A percentile compares a stretch with the other conserved stretches of the same genome.
Evolutionary conservation across 2,888 invertebrate genomes (phyloP).

Genomic region (Pocota personata): DNA sequence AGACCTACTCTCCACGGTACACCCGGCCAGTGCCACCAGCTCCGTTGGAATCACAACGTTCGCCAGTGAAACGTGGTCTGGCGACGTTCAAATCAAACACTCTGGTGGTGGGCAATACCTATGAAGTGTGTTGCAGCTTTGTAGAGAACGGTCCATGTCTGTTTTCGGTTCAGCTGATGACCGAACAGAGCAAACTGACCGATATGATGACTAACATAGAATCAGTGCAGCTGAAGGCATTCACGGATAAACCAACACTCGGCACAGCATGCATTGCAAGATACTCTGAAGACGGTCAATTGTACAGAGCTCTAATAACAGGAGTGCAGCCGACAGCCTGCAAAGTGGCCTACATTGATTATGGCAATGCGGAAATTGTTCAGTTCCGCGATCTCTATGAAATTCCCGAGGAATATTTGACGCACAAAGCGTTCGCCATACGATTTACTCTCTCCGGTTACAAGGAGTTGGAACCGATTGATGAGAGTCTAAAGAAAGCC

Average conservation of each 20-base stretch:
- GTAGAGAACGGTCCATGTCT: slow-evolving; percentile 91
- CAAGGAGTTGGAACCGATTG: slow-evolving; percentile 85
- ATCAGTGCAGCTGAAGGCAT: slow-evolving; percentile 85
- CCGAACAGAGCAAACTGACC: slow-evolving; percentile 85
- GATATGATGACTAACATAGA: slow-evolving; percentile 90
- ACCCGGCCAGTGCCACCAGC: slow-evolving; percentile 61
- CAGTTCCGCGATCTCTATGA: slow-evolving; percentile 89
- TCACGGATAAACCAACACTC: slow-evolving; percentile 88
- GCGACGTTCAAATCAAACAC: slow-evolving; percentile 82
- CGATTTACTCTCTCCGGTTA: slow-evolving; percentile 89
- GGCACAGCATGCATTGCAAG: slow-evolving; percentile 91
- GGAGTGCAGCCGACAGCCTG: slow-evolving; percentile 88
- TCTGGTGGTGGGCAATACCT: slow-evolving; percentile 84
- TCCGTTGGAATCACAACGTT: slow-evolving; percentile 40
- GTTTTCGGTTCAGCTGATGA: slow-evolving; percentile 89
- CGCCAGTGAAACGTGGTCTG: slow-evolving; percentile 69
- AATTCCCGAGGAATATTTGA: slow-evolving; percentile 89
- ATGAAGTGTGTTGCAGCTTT: slow-evolving; percentile 89
- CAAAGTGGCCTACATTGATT: slow-evolving; percentile 92
- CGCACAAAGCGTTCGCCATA: slow-evolving; percentile 89
- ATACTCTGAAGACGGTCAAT: slow-evolving; percentile 87
- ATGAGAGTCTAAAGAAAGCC: slow-evolving; percentile 86
- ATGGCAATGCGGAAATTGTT: slow-evolving; percentile 90
- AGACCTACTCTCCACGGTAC: slow-evolving; percentile 54
- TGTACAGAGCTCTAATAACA: slow-evolving; percentile 91